Conservation (phyloP, 1,140 invertebrate species). For the Cydia fagiglandana region DNA sequence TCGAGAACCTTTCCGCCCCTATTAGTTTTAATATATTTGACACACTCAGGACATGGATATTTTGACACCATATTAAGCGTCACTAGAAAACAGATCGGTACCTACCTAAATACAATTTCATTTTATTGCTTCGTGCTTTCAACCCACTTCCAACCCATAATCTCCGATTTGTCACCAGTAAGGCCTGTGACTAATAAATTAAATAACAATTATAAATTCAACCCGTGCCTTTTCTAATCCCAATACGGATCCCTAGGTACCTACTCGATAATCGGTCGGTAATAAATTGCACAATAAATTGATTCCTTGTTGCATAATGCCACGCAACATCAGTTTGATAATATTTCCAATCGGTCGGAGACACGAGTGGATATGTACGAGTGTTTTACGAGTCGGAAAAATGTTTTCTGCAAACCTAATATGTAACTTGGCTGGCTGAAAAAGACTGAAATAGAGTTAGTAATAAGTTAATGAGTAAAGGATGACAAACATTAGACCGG, state of each 20-base stretch:
- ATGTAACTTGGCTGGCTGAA: no score
- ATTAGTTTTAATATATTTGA: no score
- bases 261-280: background rate
- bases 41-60: no score
- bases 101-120: no score
- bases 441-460: no score
- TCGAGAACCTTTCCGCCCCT: no score
- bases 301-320: slow-evolving; percentile 16
- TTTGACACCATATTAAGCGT: no score
- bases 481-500: no score
- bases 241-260: background rate
- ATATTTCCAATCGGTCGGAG: slow-evolving; percentile 1
- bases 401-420: background rate
- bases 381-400: background rate
- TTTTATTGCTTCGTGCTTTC: no score
- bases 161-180: background rate
- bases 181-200: background rate
- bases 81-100: no score
- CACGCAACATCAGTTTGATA: slow-evolving; percentile 10
- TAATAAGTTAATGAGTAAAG: no score
- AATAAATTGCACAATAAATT: slow-evolving; percentile 12
- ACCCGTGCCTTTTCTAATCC: background rate
- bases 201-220: background rate
- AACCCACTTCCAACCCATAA: no score
- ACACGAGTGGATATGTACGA: background rate